Percentiles rank a stretch among this genome's conserved stretches.
Evolutionary conservation across 1,140 invertebrate species (phyloP).

Genomic region (Ceratina calcarata): DNA sequence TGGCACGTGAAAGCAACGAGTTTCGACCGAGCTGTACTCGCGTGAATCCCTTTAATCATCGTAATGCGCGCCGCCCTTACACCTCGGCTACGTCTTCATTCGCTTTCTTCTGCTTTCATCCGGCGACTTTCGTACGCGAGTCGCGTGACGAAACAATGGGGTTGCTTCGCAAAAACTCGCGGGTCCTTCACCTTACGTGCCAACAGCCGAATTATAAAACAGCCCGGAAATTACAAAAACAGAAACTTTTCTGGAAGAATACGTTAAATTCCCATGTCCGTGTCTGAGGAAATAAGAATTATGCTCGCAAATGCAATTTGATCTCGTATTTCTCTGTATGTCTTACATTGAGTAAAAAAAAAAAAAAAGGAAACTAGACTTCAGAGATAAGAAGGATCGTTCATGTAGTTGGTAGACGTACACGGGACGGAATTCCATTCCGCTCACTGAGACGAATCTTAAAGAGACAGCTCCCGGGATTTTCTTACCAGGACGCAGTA

Average conservation of each 20-base stretch:
- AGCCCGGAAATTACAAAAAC: neutral
- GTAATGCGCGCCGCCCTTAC: conserved; percentile 30
- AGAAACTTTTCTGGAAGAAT: neutral
- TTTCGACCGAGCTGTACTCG: conserved; percentile 25
- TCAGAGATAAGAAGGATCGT: neutral
- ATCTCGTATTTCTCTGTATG: too few species aligned
- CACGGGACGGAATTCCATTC: conserved; percentile 7
- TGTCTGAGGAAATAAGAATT: too few species aligned
- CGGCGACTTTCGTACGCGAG: neutral
- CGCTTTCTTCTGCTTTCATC: too few species aligned
- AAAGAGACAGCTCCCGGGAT: conserved; percentile 34
- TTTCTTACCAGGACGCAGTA: conserved; percentile 15
- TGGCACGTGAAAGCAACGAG: conserved; percentile 22
- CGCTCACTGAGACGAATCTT: conserved; percentile 40
- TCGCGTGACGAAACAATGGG: neutral
- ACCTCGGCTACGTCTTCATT: neutral
- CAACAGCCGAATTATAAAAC: neutral
- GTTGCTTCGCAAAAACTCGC: neutral
- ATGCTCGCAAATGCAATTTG: neutral
- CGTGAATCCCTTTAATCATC: conserved; percentile 52
- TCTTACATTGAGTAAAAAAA: neutral
- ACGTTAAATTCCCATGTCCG: too few species aligned
- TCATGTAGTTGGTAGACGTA: neutral
- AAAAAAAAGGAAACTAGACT: neutral
- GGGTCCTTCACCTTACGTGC: conserved; percentile 5